A percentile compares a stretch with the other conserved stretches of the same genome.
phyloP scores from a whole-genome alignment of 2,888 invertebrate genomes.

The Serripes groenlandicus region DNA sequence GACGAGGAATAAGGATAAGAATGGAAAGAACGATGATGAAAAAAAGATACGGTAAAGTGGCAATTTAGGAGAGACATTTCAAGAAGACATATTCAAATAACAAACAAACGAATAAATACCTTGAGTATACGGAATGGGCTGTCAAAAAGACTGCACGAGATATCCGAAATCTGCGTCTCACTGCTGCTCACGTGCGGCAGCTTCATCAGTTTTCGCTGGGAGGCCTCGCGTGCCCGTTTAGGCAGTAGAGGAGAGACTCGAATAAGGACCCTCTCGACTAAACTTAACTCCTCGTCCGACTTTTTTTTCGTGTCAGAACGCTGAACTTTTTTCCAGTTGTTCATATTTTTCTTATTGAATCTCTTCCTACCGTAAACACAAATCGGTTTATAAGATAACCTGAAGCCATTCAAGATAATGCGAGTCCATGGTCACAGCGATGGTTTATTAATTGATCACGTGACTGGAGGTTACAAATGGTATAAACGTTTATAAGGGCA shows the following conservation, averaged over 20 bases:
- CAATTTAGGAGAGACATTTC: no score
- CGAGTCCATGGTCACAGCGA: background rate
- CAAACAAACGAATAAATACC: background rate
- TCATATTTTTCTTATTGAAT: no score
- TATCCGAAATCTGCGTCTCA: constrained; percentile 19
- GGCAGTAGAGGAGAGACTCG: constrained; percentile 19
- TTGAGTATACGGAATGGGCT: constrained; percentile 15
- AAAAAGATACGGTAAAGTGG: no score
- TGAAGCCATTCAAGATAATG: no score
- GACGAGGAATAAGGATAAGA: no score
- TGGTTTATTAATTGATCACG: constrained; percentile 6
- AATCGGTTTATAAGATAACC: no score
- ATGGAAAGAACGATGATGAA: no score
- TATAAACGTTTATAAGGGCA: no score
- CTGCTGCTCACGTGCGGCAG: constrained; percentile 19
- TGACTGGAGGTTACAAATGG: background rate
- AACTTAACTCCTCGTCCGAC: constrained; percentile 4
- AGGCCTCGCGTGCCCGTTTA: background rate
- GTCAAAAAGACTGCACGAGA: constrained; percentile 6
- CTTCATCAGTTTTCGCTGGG: background rate
- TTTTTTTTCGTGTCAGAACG: background rate
- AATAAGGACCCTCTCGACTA: constrained; percentile 14
- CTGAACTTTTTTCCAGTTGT: background rate
- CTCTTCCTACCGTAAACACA: no score
- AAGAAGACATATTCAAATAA: no score